Conservation (phyloP, 2,888 invertebrate species). For the Lithophane socia region DNA sequence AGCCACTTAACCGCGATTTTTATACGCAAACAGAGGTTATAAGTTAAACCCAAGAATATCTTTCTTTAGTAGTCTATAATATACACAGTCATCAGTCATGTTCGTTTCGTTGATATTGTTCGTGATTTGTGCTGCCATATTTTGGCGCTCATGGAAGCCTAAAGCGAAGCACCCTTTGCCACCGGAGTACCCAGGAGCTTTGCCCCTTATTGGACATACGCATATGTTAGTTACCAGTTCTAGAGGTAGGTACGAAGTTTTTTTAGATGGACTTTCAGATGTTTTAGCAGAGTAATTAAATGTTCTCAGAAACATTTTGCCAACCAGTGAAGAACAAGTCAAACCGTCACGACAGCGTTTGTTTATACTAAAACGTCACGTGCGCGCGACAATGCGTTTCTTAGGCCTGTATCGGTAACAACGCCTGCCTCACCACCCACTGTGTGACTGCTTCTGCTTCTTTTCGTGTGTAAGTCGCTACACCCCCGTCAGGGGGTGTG, state of each 20-base stretch:
- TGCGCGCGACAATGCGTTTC: too few species aligned
- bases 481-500: too few species aligned
- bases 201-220: conserved; percentile 29
- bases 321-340: too few species aligned
- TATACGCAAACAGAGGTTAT: conserved; percentile 4
- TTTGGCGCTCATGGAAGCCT: conserved; percentile 1
- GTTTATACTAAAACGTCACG: too few species aligned
- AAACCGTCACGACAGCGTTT: too few species aligned
- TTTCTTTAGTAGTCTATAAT: background rate
- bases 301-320: too few species aligned
- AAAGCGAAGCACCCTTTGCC: conserved; percentile 24
- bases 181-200: conserved; percentile 29
- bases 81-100: conserved; percentile 4
- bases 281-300: background rate
- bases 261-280: background rate
- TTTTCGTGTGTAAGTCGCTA: too few species aligned
- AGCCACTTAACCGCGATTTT: conserved; percentile 8
- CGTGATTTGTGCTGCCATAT: conserved; percentile 4
- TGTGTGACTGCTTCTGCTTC: too few species aligned
- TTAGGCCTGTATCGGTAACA: too few species aligned
- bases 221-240: conserved; percentile 11
- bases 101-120: conserved; percentile 20
- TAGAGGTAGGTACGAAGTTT: conserved; percentile 6
- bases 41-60: background rate
- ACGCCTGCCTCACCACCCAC: too few species aligned